Evolutionary conservation across 1,140 invertebrate genomes (phyloP), one percentile per base, ranked within the genome.

Genomic region (Drosophila suzukii): DNA sequence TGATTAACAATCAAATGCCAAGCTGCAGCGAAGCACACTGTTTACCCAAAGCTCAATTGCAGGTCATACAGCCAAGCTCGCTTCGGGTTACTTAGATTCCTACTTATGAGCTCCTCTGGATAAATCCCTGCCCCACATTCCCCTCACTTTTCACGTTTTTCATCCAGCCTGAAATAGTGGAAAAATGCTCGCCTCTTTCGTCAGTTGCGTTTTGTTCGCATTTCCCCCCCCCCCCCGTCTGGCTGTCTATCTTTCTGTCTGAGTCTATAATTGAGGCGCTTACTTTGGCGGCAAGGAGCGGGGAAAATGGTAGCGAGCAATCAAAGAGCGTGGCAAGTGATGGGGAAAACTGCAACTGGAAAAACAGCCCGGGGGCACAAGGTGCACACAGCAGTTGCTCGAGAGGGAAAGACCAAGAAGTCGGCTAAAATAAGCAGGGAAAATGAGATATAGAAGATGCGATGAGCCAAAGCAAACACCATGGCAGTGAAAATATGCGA

Each of bases 231-330:
- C 30, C 47, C 20, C 20, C 34, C 12, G 47, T 34, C 43, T 11
- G 43, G 24, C 57, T 67, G 50, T 49, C 50, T 43, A 49, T 74
- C 51, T 53, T 46, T 38, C 57, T 66, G 70, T 75, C 81, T 56
- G 68, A 47, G 83, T 76, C 83, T 78, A 75, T 86, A 86, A 86
- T 86, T 88, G 83, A 82, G 77, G 82, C 65, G 65, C 71, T 78
- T 83, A 82, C 75, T 88, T 82, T 32, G 56, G 55, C 59, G 41
- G 39, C 32, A 46, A 11, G 24, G 15, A 47, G 34, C 41, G 38
- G 5, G 39, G 24, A 38, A 36, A 46, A 8, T 39, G 38, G 15
- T 27, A 51, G 30, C 58, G 58, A 60, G 82, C 82, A 85, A 86
- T 85, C 81, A 86, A 72, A 82, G 63, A 61, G 81, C 67, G 62